phyloP scores from a whole-genome alignment of 2,797 vertebrate genomes.

The Pteronotus mesoamericanus region DNA sequence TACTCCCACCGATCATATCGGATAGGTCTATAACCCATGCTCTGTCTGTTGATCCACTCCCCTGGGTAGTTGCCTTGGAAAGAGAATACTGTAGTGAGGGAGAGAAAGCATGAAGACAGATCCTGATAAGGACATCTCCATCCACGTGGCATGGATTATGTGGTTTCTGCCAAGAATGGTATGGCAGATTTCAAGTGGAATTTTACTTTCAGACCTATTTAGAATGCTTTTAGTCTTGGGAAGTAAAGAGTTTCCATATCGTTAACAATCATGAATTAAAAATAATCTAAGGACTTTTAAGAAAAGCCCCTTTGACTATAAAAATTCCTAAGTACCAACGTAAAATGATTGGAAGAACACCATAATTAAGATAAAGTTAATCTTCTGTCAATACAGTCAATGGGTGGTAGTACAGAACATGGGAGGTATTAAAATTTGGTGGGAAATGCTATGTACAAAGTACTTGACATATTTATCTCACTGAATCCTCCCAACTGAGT shows the following conservation, averaged over 20 bases:
- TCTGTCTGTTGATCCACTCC: background rate
- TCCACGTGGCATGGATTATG: background rate
- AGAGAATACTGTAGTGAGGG: background rate
- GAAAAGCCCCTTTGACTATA: background rate
- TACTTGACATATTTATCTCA: background rate
- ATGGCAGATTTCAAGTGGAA: slow-evolving; percentile 23
- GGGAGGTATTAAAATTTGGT: background rate
- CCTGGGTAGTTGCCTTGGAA: background rate
- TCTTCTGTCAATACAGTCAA: background rate
- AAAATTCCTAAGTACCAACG: background rate
- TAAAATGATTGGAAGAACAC: slow-evolving; percentile 3
- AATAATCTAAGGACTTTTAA: background rate
- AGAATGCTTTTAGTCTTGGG: background rate
- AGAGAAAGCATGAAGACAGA: slow-evolving; percentile 24
- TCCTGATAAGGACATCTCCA: background rate
- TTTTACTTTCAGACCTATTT: slow-evolving; percentile 22
- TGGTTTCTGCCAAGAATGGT: slow-evolving; percentile 7
- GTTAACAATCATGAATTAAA: background rate
- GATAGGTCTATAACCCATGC: background rate
- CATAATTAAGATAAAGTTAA: slow-evolving; percentile 23
- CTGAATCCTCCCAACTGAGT: background rate
- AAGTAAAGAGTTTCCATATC: slow-evolving; percentile 12
- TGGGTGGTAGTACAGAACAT: background rate
- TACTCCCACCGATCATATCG: background rate
- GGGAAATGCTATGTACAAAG: background rate